A percentile compares a stretch with the other conserved stretches of the same genome.
phyloP scores from a whole-genome alignment of 2,888 invertebrate genomes.

The Hoplodrina blanda region DNA sequence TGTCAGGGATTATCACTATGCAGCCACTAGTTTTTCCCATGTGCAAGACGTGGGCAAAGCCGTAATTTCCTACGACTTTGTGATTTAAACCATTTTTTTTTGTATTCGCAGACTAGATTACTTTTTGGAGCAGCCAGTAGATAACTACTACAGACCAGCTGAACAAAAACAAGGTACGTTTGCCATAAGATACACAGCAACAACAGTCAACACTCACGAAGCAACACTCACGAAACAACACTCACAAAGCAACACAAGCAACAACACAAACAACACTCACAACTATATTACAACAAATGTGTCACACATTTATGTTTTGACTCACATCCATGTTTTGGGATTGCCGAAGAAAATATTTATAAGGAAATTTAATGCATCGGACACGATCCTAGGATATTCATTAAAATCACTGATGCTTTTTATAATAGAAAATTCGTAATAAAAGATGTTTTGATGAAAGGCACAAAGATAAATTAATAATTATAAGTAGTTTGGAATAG shows the following conservation, averaged over 20 bases:
- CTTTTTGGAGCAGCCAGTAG: slow-evolving; percentile 77
- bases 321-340: neutral
- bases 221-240: too few species aligned
- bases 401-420: neutral
- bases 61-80: too few species aligned
- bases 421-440: neutral
- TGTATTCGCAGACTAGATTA: slow-evolving; percentile 80
- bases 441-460: neutral
- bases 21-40: too few species aligned
- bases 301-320: neutral
- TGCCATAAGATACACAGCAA: neutral
- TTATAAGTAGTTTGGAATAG: too few species aligned
- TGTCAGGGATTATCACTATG: too few species aligned
- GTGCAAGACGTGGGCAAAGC: too few species aligned
- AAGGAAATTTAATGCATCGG: neutral
- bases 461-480: too few species aligned
- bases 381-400: neutral
- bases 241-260: too few species aligned
- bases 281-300: neutral
- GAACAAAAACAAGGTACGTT: slow-evolving; percentile 79
- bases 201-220: too few species aligned
- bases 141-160: slow-evolving; percentile 76
- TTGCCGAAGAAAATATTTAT: slow-evolving; percentile 2
- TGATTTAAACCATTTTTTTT: neutral
- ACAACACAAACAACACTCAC: too few species aligned